Conservation (phyloP, 2,888 invertebrate genomes). For the Perizoma affinitatum region DNA sequence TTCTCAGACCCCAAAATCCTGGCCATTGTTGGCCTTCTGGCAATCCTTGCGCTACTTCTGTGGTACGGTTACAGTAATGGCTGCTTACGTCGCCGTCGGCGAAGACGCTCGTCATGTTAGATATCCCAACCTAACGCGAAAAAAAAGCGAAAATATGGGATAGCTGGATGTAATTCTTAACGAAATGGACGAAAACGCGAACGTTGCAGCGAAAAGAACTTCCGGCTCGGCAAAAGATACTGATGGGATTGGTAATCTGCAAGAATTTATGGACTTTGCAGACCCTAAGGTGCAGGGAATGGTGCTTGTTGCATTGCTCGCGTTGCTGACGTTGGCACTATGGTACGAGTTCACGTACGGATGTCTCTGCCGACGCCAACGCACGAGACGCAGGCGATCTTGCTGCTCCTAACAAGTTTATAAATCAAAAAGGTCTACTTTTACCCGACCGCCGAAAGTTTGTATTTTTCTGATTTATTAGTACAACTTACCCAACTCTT, state of each 20-base stretch:
- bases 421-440: too few species aligned
- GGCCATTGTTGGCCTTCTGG: conserved; percentile 18
- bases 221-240: neutral
- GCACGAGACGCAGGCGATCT: conserved; percentile 45
- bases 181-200: neutral
- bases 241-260: neutral
- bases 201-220: neutral
- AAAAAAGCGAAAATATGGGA: neutral
- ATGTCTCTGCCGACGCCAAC: conserved; percentile 47
- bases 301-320: conserved; percentile 51
- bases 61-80: conserved; percentile 21
- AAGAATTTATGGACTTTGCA: conserved; percentile 13
- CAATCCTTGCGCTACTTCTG: conserved; percentile 14
- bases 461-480: too few species aligned
- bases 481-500: too few species aligned
- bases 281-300: conserved; percentile 58
- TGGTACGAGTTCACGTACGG: conserved; percentile 58
- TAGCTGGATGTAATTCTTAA: neutral
- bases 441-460: too few species aligned
- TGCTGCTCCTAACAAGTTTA: conserved; percentile 35
- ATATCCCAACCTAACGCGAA: neutral
- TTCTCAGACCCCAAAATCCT: conserved; percentile 18
- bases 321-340: conserved; percentile 51
- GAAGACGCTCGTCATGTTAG: conserved; percentile 11
- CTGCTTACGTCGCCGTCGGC: conserved; percentile 13